Conservation (phyloP, 2,888 invertebrate species). For the Spialia ferax region DNA sequence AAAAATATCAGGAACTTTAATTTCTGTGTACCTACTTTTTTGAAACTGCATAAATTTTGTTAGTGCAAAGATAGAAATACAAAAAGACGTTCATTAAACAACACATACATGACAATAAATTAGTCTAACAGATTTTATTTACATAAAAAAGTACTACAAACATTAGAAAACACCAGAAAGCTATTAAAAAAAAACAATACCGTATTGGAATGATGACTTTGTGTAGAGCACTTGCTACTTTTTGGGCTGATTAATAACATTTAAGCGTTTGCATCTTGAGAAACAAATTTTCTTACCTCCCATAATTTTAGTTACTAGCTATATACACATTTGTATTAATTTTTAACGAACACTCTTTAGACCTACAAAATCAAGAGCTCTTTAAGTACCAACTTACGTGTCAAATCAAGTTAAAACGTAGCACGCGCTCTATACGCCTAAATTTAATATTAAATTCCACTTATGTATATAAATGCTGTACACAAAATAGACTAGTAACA, state of each 20-base stretch:
- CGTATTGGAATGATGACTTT: conserved; percentile 27
- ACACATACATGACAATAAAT: conserved; percentile 1
- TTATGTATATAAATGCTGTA: conserved; percentile 46
- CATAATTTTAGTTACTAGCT: background rate
- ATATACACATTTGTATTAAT: background rate
- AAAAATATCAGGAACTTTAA: background rate
- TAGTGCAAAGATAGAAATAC: background rate
- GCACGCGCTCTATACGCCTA: conserved; percentile 5
- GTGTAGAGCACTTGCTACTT: conserved; percentile 13
- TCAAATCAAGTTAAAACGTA: conserved; percentile 18
- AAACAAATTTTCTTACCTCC: background rate
- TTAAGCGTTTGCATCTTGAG: background rate
- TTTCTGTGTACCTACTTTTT: no score
- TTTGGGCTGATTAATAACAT: background rate
- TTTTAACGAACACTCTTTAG: background rate
- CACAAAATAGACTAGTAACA: conserved; percentile 51
- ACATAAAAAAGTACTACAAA: conserved; percentile 19
- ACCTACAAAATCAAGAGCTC: background rate
- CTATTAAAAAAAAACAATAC: conserved; percentile 10
- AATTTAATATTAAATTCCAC: conserved; percentile 25
- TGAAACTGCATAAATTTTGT: background rate
- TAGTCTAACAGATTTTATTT: conserved; percentile 28
- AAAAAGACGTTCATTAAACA: background rate
- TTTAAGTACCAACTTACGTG: background rate
- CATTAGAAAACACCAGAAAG: conserved; percentile 6